Conservation (phyloP, 2,888 invertebrate species). For the Netelia fuscicornis region DNA sequence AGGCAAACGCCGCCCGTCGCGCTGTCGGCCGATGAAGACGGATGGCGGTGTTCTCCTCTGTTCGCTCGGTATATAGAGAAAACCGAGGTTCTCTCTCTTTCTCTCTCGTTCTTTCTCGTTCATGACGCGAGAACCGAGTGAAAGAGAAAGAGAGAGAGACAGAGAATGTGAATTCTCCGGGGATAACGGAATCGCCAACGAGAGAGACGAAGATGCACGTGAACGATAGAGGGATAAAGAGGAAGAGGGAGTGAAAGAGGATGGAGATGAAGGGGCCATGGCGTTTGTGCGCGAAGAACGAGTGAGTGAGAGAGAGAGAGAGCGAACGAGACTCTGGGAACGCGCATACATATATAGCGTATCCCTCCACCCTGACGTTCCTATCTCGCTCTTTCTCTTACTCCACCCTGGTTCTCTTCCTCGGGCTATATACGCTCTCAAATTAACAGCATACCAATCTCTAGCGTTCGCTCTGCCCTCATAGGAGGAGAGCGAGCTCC, state of each 20-base stretch:
- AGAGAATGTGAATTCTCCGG: constrained; percentile 60
- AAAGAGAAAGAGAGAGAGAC: constrained; percentile 67
- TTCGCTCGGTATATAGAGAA: constrained; percentile 69
- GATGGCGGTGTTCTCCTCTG: constrained; percentile 81
- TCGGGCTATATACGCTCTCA: constrained; percentile 81
- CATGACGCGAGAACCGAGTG: constrained; percentile 57
- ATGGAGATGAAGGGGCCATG: constrained; percentile 52
- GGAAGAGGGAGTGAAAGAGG: constrained; percentile 43
- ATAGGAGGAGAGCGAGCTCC: constrained; percentile 47
- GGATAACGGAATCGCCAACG: constrained; percentile 59
- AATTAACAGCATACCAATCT: constrained; percentile 84
- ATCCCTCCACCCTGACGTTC: constrained; percentile 64
- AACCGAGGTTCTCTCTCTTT: constrained; percentile 67
- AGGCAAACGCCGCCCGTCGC: constrained; percentile 85
- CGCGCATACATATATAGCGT: constrained; percentile 50
- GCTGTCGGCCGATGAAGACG: constrained; percentile 85
- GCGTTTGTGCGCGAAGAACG: constrained; percentile 33
- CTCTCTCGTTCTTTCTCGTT: constrained; percentile 51
- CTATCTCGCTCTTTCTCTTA: constrained; percentile 66
- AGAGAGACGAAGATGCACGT: constrained; percentile 32
- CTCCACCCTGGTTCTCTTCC: constrained; percentile 74
- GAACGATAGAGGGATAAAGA: constrained; percentile 40
- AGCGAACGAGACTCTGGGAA: constrained; percentile 67
- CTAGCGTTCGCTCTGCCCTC: constrained; percentile 75
- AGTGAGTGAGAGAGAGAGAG: constrained; percentile 62